Percentiles rank a stretch among this genome's conserved stretches.
Conservation (phyloP, 2,888 invertebrate genomes). For the Petrophora chlorosata region DNA sequence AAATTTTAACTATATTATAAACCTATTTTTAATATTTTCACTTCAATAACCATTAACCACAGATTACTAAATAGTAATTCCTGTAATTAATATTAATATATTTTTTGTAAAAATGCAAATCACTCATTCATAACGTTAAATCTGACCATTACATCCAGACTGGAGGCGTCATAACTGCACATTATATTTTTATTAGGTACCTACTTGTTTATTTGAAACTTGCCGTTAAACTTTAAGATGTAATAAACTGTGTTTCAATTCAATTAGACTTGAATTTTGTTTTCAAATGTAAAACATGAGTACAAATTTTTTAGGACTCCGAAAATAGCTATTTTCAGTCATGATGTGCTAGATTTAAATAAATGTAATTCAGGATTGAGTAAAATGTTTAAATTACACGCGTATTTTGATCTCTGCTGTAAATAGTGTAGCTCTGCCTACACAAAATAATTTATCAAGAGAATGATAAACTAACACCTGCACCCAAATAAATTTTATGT, state of each 20-base stretch:
- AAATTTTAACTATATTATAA: too few species aligned
- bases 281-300: too few species aligned
- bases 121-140: slow-evolving; percentile 9
- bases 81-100: too few species aligned
- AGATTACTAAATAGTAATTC: too few species aligned
- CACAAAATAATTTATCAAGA: slow-evolving; percentile 21
- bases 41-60: too few species aligned
- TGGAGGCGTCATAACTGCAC: slow-evolving; percentile 11
- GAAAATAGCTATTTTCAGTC: not conserved
- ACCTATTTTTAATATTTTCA: too few species aligned
- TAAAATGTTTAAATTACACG: slow-evolving; percentile 3
- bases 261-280: not conserved
- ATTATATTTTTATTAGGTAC: slow-evolving; percentile 13
- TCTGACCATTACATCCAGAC: slow-evolving; percentile 21
- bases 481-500: slow-evolving; percentile 11
- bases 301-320: not conserved
- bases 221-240: slow-evolving; percentile 11
- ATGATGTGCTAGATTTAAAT: not conserved
- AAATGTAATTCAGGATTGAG: not conserved
- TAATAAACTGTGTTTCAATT: slow-evolving; percentile 12
- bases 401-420: slow-evolving; percentile 14
- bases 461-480: slow-evolving; percentile 35
- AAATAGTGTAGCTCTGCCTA: slow-evolving; percentile 26
- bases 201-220: slow-evolving; percentile 15
- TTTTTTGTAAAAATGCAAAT: not conserved